phyloP scores from a whole-genome alignment of 2,113 vertebrate species.

The Nibea coibor region DNA sequence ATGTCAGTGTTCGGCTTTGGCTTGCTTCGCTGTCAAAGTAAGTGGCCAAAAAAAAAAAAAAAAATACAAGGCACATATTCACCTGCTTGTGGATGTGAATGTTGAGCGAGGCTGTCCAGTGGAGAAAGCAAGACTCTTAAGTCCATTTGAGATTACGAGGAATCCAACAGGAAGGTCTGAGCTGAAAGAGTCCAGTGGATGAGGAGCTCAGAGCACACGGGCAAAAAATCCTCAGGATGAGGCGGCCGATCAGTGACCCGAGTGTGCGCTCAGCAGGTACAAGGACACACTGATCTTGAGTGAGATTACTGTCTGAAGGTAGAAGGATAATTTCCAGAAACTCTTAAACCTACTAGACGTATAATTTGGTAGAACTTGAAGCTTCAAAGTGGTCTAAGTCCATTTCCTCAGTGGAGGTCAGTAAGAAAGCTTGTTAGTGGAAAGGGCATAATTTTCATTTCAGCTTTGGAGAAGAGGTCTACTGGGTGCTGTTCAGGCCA shows the following conservation, averaged over 20 bases:
- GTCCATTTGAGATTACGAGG: constrained; percentile 20
- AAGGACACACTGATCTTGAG: constrained; percentile 24
- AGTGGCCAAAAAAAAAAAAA: background rate
- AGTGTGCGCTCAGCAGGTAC: constrained; percentile 39
- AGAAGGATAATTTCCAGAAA: constrained; percentile 20
- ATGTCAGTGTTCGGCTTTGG: constrained; percentile 10
- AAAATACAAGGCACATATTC: constrained; percentile 17
- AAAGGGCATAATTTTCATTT: constrained; percentile 63
- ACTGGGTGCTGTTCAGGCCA: constrained; percentile 41
- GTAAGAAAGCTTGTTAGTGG: constrained; percentile 52
- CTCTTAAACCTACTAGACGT: constrained; percentile 12
- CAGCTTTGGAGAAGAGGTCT: constrained; percentile 35
- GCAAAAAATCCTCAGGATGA: constrained; percentile 33
- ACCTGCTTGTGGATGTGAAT: constrained; percentile 28
- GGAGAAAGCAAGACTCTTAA: constrained; percentile 20
- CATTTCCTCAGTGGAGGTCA: constrained; percentile 50
- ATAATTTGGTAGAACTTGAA: constrained; percentile 26
- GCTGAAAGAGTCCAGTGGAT: constrained; percentile 23
- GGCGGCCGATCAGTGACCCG: constrained; percentile 39
- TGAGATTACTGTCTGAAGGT: constrained; percentile 26
- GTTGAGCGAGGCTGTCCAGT: constrained; percentile 23
- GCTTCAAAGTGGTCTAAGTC: constrained; percentile 37
- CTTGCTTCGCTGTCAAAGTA: background rate
- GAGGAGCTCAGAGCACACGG: constrained; percentile 14
- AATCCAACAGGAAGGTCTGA: constrained; percentile 28